A percentile compares a stretch with the other conserved stretches of the same genome.
Evolutionary conservation across 2,888 invertebrate genomes (phyloP).

Genomic region (Lithophane socia): DNA sequence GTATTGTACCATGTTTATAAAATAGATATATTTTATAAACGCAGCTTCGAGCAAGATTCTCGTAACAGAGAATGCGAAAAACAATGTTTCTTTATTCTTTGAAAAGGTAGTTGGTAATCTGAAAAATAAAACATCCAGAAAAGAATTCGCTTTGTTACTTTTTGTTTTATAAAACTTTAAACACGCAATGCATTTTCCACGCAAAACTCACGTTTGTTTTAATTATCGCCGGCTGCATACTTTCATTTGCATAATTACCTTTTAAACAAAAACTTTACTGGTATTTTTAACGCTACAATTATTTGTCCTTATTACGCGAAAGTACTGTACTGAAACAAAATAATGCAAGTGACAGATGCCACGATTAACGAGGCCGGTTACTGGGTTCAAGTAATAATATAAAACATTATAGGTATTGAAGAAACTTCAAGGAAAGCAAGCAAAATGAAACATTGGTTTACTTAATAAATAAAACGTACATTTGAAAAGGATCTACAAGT

Average conservation of each 20-base stretch:
- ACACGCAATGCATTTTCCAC: slow-evolving; percentile 48
- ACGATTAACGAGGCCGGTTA: neutral
- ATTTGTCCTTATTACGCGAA: neutral
- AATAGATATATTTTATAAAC: too few species aligned
- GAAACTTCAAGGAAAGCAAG: neutral
- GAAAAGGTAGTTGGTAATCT: neutral
- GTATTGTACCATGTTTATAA: too few species aligned
- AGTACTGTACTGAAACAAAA: slow-evolving; percentile 11
- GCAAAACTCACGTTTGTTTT: slow-evolving; percentile 45
- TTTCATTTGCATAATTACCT: slow-evolving; percentile 61
- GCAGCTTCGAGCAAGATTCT: too few species aligned
- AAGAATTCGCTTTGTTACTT: slow-evolving; percentile 35
- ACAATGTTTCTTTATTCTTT: neutral
- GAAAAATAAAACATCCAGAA: slow-evolving; percentile 9
- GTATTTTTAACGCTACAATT: slow-evolving; percentile 20
- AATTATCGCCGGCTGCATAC: slow-evolving; percentile 22
- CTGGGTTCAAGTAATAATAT: neutral
- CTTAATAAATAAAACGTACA: neutral
- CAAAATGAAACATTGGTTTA: neutral
- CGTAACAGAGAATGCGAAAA: neutral
- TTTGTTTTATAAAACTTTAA: slow-evolving; percentile 30
- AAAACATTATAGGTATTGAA: neutral
- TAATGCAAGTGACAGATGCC: neutral
- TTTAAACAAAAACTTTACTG: slow-evolving; percentile 36
- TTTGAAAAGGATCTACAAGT: neutral